Conservation (phyloP, 2,113 vertebrate genomes). For the Dinomys branickii region DNA sequence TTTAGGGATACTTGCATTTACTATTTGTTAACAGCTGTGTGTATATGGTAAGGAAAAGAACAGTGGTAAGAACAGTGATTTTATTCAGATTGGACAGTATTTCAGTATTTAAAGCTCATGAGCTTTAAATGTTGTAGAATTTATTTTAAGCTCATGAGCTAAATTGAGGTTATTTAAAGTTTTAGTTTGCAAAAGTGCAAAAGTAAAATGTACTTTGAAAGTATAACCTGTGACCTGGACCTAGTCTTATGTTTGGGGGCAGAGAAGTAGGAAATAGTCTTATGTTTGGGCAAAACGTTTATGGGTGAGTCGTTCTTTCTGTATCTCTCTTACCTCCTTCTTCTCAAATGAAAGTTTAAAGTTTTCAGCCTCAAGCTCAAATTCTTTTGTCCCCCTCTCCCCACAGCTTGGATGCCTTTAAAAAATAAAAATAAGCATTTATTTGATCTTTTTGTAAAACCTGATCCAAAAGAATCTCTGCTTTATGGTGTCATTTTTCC, state of each 20-base stretch:
- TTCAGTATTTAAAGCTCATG: no score
- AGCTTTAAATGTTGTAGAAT: not conserved
- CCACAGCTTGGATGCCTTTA: not conserved
- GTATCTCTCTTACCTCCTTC: not conserved
- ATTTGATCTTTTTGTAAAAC: slow-evolving; percentile 52
- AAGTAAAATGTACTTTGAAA: slow-evolving; percentile 33
- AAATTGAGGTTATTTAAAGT: not conserved
- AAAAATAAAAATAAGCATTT: not conserved
- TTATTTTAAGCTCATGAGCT: slow-evolving; percentile 42
- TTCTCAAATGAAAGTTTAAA: slow-evolving; percentile 6
- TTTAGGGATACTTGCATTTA: slow-evolving; percentile 28
- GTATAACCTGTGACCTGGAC: not conserved
- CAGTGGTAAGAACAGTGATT: no score
- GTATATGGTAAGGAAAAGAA: no score
- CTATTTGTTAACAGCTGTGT: slow-evolving; percentile 8
- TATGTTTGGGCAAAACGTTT: not conserved
- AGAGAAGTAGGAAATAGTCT: no score
- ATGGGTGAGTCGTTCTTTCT: not conserved
- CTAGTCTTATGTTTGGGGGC: slow-evolving; percentile 36
- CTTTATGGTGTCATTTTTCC: slow-evolving; percentile 23
- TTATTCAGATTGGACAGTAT: slow-evolving; percentile 8
- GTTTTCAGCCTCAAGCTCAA: not conserved
- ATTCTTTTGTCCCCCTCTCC: not conserved
- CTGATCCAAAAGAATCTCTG: slow-evolving; percentile 18
- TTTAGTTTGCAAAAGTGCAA: slow-evolving; percentile 35